Base-by-base conservation (phyloP, 1,140 invertebrate species). In the Planococcus citri region DNA sequence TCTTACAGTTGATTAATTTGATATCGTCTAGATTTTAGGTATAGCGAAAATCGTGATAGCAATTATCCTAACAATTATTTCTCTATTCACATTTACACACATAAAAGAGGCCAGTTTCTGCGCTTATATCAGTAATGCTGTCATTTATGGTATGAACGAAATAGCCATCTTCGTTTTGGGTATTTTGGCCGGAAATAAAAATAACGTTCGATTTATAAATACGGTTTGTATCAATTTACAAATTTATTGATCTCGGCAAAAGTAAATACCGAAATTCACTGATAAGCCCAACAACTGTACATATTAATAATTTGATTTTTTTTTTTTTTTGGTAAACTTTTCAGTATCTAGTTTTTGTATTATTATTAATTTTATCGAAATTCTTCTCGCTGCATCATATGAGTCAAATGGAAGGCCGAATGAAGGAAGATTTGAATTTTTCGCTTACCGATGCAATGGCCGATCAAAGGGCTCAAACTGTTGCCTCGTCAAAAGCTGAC, bases 1-100 rank as follows among this genome's bases (percentile, higher is more conserved):
- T n/a, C n/a, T n/a, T 9, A 51, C 10, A n/a, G 6, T 20, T 51
- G 17, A 51, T 51, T n/a, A 33, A 33, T 51, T 51, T 51, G 6
- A 37, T 37, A 51, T 51, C n/a, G 41, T 51, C 41, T 21, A 64
- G 60, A 4, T 64, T 25, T 25, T 64, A 25, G 60, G 60, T 64
- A 25, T 64, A 14, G 4, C 24, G 8, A 24, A 21, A 25, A 64
- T 64, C 10, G 9, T 25, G 20, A 25, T 64, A 24, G 60, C 20
- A 9, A 25, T 25, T 6, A 14, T 12, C 6, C 9, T 27, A 14
- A 9, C 20, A 1, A 25, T 64, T 24, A 24, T 22, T 22, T 64
- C 60, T 4, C 3, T 64, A 25, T 64, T 64, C 17, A 4, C 24
- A 17, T 64, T 64, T 17, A 6, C 60, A 4, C 41, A 51, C 17